Evolutionary conservation across 2,888 invertebrate species (phyloP).

Genomic region (Ormyrus labotus): DNA sequence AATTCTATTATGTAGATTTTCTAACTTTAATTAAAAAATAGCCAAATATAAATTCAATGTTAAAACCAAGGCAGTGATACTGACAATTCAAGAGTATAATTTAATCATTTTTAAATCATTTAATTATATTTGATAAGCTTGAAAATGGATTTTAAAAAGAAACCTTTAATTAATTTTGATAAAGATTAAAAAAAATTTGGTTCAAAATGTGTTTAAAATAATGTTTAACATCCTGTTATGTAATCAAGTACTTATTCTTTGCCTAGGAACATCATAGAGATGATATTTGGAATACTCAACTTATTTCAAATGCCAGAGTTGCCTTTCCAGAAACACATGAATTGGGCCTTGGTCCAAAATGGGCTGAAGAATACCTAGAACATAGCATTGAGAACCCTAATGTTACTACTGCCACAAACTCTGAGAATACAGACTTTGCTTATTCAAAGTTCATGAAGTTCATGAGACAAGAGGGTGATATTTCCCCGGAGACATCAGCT

Average conservation of each 20-base stretch:
- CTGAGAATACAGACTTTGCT: conserved; percentile 82
- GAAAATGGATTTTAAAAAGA: neutral
- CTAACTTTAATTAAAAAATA: neutral
- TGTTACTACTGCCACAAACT: conserved; percentile 51
- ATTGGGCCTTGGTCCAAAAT: conserved; percentile 77
- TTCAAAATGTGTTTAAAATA: neutral
- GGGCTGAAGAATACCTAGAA: conserved; percentile 81
- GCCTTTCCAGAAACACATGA: conserved; percentile 71
- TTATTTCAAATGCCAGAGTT: conserved; percentile 57
- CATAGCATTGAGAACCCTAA: conserved; percentile 63
- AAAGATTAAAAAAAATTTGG: neutral
- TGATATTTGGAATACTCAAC: conserved; percentile 76
- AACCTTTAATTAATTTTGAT: neutral
- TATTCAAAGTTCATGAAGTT: conserved; percentile 91
- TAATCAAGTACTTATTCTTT: conserved; percentile 29
- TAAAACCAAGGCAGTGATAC: too few species aligned
- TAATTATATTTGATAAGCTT: too few species aligned
- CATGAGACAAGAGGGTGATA: conserved; percentile 86
- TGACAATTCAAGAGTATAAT: too few species aligned
- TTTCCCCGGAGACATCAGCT: conserved; percentile 77
- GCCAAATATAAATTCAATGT: neutral
- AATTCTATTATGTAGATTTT: neutral
- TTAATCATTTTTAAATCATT: too few species aligned
- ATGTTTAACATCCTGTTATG: conserved; percentile 8
- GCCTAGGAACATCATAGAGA: conserved; percentile 71